Evolutionary conservation across 2,888 invertebrate genomes (phyloP), one percentile per base, ranked within the genome.

Genomic region (Volucella inflata): DNA sequence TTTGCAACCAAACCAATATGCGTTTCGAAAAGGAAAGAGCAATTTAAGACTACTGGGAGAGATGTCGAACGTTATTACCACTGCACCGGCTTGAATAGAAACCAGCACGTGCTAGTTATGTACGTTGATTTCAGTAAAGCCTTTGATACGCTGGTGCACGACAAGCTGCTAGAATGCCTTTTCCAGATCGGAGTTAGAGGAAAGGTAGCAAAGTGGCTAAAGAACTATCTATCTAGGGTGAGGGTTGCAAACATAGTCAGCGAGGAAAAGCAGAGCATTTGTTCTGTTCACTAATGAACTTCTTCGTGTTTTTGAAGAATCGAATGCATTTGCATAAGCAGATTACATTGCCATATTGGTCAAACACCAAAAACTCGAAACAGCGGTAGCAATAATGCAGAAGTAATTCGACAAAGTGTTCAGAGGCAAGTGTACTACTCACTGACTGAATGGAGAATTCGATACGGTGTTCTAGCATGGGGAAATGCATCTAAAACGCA

Each of bases 381-480:
- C n/a, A n/a, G n/a, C n/a, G n/a, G n/a, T n/a, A n/a, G n/a, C n/a
- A n/a, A n/a, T n/a, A n/a, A n/a, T n/a, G n/a, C n/a, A n/a, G n/a
- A n/a, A n/a, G n/a, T n/a, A n/a, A n/a, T n/a, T n/a, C n/a, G n/a
- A n/a, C n/a, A n/a, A n/a, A n/a, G n/a, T 53, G 53, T 21, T 10
- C 53, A 53, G 30, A 53, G 21, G 30, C 53, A 53, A 10, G 53
- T 53, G 53, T 53, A 21, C 53, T 53, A n/a, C n/a, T n/a, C n/a
- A n/a, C n/a, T n/a, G n/a, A n/a, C n/a, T n/a, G n/a, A n/a, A n/a
- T n/a, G n/a, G n/a, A n/a, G n/a, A n/a, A n/a, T n/a, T n/a, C n/a
- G n/a, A 59, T 59, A 60, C 21, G 21, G 21, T 44, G 44, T 60
- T 17, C 21, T 60, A 44, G 60, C 60, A 38, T 57, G 55, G 55